Conservation (phyloP, 2,888 invertebrate genomes). For the Dicyrtomina minuta region DNA sequence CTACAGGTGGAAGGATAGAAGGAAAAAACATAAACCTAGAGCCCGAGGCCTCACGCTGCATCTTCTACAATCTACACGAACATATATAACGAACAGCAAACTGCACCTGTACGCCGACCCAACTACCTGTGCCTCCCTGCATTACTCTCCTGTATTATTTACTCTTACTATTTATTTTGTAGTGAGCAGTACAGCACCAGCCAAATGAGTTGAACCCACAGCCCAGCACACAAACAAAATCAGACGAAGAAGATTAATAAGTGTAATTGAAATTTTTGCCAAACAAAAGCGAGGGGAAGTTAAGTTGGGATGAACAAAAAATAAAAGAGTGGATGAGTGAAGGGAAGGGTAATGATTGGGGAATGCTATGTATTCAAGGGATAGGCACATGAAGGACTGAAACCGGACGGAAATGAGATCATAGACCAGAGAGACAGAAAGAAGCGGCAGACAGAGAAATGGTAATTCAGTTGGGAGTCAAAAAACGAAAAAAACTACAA, state of each 20-base stretch:
- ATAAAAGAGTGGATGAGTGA: neutral
- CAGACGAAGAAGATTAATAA: neutral
- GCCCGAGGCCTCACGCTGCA: too few relatives aligned
- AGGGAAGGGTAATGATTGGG: neutral
- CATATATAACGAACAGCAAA: too few relatives aligned
- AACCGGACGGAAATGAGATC: slow-evolving; percentile 29
- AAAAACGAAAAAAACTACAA: too few relatives aligned
- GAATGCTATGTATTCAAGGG: neutral
- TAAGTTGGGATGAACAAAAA: neutral
- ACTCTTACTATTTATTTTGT: too few relatives aligned
- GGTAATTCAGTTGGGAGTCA: neutral
- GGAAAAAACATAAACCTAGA: too few relatives aligned
- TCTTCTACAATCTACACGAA: too few relatives aligned
- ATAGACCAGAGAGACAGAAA: neutral
- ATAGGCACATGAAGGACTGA: neutral
- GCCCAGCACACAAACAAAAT: too few relatives aligned
- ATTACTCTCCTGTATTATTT: too few relatives aligned
- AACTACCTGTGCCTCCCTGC: too few relatives aligned
- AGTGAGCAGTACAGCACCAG: too few relatives aligned
- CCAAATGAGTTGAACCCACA: neutral
- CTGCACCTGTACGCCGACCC: too few relatives aligned
- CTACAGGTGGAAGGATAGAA: too few relatives aligned
- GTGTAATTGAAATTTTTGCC: slow-evolving; percentile 9
- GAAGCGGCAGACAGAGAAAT: neutral
- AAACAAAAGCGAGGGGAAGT: neutral